Evolutionary conservation across 2,113 vertebrate species (phyloP).

Genomic region (Oceanites oceanicus): DNA sequence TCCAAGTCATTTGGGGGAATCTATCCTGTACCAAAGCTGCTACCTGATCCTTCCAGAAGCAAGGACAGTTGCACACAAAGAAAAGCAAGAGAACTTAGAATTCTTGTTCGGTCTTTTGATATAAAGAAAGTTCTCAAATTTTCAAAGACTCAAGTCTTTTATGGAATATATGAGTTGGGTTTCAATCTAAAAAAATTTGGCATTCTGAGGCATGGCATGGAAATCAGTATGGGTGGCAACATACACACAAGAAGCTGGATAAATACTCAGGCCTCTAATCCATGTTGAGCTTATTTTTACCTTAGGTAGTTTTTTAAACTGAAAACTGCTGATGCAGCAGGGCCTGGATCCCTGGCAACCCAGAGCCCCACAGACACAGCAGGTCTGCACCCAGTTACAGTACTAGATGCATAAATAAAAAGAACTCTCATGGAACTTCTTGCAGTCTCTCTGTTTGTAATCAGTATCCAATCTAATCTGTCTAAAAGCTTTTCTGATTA

Average conservation of each 20-base stretch:
- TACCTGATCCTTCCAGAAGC: background rate
- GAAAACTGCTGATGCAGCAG: background rate
- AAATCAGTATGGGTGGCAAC: background rate
- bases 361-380: background rate
- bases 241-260: background rate
- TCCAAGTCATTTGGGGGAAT: background rate
- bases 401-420: background rate
- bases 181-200: background rate
- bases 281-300: background rate
- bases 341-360: background rate
- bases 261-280: background rate
- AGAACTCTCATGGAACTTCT: background rate
- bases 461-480: slow-evolving; percentile 6
- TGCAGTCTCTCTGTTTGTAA: background rate
- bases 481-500: slow-evolving; percentile 53
- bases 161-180: background rate
- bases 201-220: background rate
- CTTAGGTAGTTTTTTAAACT: background rate
- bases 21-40: fast-evolving
- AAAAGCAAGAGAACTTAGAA: background rate
- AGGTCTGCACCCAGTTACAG: background rate
- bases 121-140: background rate
- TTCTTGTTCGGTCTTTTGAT: background rate
- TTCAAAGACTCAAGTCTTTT: background rate
- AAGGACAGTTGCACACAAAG: background rate